Base-by-base conservation (phyloP, 2,113 vertebrate genomes). In the Planiliza haematocheilus region DNA sequence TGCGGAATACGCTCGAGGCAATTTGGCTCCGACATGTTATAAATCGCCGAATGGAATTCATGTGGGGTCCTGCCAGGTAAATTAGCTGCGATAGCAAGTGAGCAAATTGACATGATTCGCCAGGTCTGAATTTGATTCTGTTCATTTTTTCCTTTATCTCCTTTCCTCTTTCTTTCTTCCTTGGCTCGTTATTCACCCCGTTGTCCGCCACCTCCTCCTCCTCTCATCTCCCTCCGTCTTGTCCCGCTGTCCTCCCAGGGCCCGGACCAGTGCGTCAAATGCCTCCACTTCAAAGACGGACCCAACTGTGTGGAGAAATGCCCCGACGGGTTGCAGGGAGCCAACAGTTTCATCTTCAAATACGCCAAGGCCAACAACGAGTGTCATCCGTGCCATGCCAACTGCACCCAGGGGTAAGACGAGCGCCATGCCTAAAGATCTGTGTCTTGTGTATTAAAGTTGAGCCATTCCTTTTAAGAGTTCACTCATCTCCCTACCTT, bases 221-320 rank as follows among this genome's bases (percentile, higher is more conserved):
- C 45, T 82, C 69, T 76, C 48, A 24, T 0, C 0, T 49, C 43
- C 13, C 55, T 18, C 7, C 16, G 65, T 36, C 21, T 48, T 17
- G 2, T 34, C 24, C 48, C 39, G 2, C 55, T 62, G 18, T 56
- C 49, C 49, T 73, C 20, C 70, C 77, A 99, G 98, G 97, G 97
- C 20, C 95, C 97, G 10, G 98, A 99, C 87, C 96, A 97, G 57
- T 99, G 98, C 69, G 95, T 94, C 0, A 96, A 95, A 89, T 99
- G 98, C 56, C 94, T 95, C 60, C 96, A 98, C 91, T 97, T 97
- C 92, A 99, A 99, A 90, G 98, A 99, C 41, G 97, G 98, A 7
- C 97, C 97, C 8, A 98, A 98, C 16, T 99, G 98, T 56, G 98
- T 99, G 86, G 96, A 98, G 74, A 98, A 98, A 73, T 99, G 97